Evolutionary conservation across 2,888 invertebrate species (phyloP), one percentile per base, ranked within the genome.

Genomic region (Hemaris fuciformis): DNA sequence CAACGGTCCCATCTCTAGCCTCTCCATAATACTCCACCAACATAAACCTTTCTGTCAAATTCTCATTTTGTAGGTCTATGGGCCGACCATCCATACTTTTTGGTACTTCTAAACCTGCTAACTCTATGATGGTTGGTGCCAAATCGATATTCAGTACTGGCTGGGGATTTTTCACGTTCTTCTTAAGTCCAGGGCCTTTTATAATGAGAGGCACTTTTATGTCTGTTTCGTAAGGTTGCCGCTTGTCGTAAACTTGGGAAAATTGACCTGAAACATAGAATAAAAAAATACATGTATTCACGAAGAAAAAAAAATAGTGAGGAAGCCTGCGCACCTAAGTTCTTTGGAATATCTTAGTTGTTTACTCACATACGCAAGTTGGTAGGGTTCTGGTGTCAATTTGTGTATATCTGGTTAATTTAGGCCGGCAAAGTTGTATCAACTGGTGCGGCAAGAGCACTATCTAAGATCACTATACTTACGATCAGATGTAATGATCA

Each of bases 191-290:
- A 0, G 98, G 98, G 0, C 97, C 98, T 53, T 95, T 92, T 1
- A 98, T 94, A 56, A 98, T 76, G 3, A 98, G 89, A 0, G 98
- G 98, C 0, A 98, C 95, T 70, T 95, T 94, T 46, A 98, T 95
- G 78, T 98, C 98, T 0, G 97, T 95, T 80, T 98, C 98, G 84
- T 98, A 98, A 0, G 97, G 96, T 75, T 98, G 97, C 1, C 98
- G 93, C 80, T 98, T 98, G 85, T 98, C 98, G 88, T 95, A 95
- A 0, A 97, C 96, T 88, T 97, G 95, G 2, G 96, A 95, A 86
- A 97, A 98, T 89, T 98, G 98, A 10, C 98, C 98, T 97, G 80
- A 23, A 62, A 38, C 4, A 62, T 48, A 3, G 76, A 66, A 60
- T 22, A 45, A 43, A 46, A 8, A 42, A 41, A 15, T 8, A 31